phyloP scores from a whole-genome alignment of 2,888 invertebrate genomes.

The Pemphredon lugubris region DNA sequence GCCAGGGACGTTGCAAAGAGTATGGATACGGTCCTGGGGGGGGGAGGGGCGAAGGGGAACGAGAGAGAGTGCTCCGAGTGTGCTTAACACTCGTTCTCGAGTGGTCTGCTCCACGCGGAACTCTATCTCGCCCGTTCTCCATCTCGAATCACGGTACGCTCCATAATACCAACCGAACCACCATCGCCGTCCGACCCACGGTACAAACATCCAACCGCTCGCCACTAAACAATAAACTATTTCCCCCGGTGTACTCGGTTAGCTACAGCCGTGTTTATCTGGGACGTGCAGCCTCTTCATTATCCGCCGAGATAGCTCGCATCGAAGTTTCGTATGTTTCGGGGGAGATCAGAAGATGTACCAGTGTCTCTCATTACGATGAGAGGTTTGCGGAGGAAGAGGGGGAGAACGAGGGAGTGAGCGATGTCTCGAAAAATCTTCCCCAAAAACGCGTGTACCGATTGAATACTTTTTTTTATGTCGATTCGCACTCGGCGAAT shows the following conservation, averaged over 20 bases:
- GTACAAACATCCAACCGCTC: slow-evolving; percentile 57
- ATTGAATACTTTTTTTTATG: too few relatives aligned
- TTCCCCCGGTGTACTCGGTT: slow-evolving; percentile 58
- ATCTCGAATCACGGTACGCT: slow-evolving; percentile 49
- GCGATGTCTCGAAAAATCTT: background rate
- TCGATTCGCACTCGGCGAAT: too few relatives aligned
- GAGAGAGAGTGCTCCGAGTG: slow-evolving; percentile 30
- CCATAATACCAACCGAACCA: slow-evolving; percentile 42
- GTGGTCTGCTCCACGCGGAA: slow-evolving; percentile 57
- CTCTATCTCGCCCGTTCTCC: slow-evolving; percentile 54
- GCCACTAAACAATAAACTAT: slow-evolving; percentile 71
- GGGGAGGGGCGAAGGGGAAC: slow-evolving; percentile 10
- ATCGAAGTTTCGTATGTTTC: slow-evolving; percentile 60
- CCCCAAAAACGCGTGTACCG: too few relatives aligned
- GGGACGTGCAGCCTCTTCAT: slow-evolving; percentile 67
- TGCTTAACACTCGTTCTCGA: slow-evolving; percentile 54
- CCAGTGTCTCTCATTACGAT: slow-evolving; percentile 18
- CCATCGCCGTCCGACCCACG: slow-evolving; percentile 39
- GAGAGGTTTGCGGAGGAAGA: background rate
- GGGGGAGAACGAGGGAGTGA: too few relatives aligned
- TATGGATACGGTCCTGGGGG: slow-evolving; percentile 15
- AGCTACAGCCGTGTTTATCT: slow-evolving; percentile 62
- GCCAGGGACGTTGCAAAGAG: slow-evolving; percentile 22
- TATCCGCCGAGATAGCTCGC: slow-evolving; percentile 61
- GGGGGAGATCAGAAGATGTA: slow-evolving; percentile 36